Conservation (phyloP, 2,888 invertebrate species). For the Sarcophaga variegata region DNA sequence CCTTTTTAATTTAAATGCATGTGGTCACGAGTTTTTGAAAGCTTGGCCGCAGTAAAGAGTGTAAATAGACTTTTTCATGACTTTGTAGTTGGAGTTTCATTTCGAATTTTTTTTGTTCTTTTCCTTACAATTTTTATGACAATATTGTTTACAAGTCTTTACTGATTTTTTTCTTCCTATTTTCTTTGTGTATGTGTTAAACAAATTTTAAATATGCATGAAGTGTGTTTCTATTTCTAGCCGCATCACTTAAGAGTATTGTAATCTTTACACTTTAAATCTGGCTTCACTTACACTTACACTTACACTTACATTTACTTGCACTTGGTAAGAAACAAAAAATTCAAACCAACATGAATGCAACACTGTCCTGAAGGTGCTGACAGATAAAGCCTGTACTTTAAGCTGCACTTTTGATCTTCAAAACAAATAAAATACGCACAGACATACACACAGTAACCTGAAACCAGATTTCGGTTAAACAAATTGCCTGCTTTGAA, state of each 20-base stretch:
- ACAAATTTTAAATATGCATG: conserved; percentile 42
- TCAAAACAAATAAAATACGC: too few species aligned
- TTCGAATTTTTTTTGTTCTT: conserved; percentile 12
- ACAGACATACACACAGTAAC: too few species aligned
- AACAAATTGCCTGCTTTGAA: not conserved
- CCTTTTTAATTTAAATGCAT: conserved; percentile 38
- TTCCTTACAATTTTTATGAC: conserved; percentile 23
- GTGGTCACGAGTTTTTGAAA: conserved; percentile 52
- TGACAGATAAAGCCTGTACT: too few species aligned
- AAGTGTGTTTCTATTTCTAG: not conserved
- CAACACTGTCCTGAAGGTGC: not conserved
- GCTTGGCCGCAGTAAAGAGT: not conserved
- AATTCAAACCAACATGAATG: not conserved
- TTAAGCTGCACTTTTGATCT: too few species aligned
- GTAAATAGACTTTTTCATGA: conserved; percentile 38
- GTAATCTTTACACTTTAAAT: conserved; percentile 53
- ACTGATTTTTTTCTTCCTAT: too few species aligned
- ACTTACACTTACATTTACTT: too few species aligned
- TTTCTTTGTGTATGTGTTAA: not conserved
- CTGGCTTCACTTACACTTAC: not conserved
- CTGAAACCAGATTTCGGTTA: not conserved
- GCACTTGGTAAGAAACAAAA: too few species aligned
- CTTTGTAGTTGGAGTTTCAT: not conserved
- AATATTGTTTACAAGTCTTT: not conserved
- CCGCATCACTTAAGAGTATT: not conserved